Evolutionary conservation across 53 echinoderm and acorn worm species (phyloP).

Genomic region (Echinarachnius parma): DNA sequence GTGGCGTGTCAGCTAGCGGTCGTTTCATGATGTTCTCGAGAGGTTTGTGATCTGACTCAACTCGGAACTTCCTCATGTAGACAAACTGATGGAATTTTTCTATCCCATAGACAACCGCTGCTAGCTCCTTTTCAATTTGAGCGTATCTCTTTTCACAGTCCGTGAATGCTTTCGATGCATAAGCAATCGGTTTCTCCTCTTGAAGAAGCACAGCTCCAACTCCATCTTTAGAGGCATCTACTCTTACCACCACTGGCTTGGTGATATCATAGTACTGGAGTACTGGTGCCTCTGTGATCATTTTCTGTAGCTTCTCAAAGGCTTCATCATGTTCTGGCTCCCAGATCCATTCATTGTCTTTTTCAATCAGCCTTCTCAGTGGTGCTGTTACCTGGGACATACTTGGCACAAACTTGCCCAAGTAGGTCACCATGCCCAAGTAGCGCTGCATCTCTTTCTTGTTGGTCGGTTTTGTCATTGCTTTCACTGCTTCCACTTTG

Average conservation of each 20-base stretch:
- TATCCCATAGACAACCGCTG: constrained; percentile 44
- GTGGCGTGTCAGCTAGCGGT: constrained; percentile 37
- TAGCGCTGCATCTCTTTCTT: constrained; percentile 47
- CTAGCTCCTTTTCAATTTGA: constrained; percentile 52
- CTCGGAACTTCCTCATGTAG: constrained; percentile 25
- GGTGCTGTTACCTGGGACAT: constrained; percentile 24
- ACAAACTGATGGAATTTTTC: constrained; percentile 55
- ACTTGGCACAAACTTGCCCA: constrained; percentile 43
- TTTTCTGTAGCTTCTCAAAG: constrained; percentile 21
- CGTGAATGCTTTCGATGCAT: constrained; percentile 37
- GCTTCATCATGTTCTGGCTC: constrained; percentile 14
- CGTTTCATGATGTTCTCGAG: constrained; percentile 39
- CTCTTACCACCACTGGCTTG: constrained; percentile 39
- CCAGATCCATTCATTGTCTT: constrained; percentile 50
- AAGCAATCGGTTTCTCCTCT: constrained; percentile 18
- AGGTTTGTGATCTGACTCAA: constrained; percentile 18
- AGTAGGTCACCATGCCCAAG: constrained; percentile 45
- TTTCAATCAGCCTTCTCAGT: constrained; percentile 36
- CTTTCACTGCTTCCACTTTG: constrained; percentile 42
- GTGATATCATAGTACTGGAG: constrained; percentile 34
- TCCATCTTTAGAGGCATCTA: constrained; percentile 43
- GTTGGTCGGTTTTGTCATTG: constrained; percentile 33
- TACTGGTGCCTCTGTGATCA: constrained; percentile 48
- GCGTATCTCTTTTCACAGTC: constrained; percentile 32
- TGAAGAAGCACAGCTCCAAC: constrained; percentile 47